phyloP scores from a whole-genome alignment of 2,888 invertebrate species.

The Lucinisca nassula region DNA sequence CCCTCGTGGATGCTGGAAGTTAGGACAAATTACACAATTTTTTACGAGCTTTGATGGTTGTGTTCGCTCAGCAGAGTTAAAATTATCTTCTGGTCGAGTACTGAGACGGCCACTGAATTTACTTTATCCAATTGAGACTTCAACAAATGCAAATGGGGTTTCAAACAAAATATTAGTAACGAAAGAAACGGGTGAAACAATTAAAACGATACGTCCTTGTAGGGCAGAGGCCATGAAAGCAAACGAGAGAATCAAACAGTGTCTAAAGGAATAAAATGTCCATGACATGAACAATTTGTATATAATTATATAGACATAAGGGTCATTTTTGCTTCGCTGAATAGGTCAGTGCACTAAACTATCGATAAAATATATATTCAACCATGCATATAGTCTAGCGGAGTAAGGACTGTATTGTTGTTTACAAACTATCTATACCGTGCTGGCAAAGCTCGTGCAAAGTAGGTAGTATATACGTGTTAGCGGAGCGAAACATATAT shows the following conservation, averaged over 20 bases:
- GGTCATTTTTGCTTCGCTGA: too few relatives aligned
- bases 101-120: constrained; percentile 5
- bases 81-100: constrained; percentile 5
- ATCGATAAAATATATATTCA: too few relatives aligned
- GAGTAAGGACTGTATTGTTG: too few relatives aligned
- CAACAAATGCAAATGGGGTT: background rate
- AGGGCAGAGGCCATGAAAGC: background rate
- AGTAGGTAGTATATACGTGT: too few relatives aligned
- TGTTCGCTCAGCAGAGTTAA: constrained; percentile 22
- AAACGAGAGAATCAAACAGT: background rate
- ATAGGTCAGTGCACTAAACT: too few relatives aligned
- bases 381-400: too few relatives aligned
- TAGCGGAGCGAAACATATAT: too few relatives aligned
- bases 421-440: too few relatives aligned
- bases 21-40: constrained; percentile 7
- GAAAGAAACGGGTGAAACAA: background rate
- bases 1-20: constrained; percentile 33
- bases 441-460: too few relatives aligned
- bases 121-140: background rate
- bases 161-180: background rate
- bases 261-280: background rate
- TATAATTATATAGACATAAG: too few relatives aligned
- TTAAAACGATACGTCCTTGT: background rate
- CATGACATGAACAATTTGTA: too few relatives aligned
- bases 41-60: constrained; percentile 13